Percentiles rank a stretch among this genome's conserved stretches.
Evolutionary conservation across 2,113 vertebrate species (phyloP).

Genomic region (Myotis yumanensis): DNA sequence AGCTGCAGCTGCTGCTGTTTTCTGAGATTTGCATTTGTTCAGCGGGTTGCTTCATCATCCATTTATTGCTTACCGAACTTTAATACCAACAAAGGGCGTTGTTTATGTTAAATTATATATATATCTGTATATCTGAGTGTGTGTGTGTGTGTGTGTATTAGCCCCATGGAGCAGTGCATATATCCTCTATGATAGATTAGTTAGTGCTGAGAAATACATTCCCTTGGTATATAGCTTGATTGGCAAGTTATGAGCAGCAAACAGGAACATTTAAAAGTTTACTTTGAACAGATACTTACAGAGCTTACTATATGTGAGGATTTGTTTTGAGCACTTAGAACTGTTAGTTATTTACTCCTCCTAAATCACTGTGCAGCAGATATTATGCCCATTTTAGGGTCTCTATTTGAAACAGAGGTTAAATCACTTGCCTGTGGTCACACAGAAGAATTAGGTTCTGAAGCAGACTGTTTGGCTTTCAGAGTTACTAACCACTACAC

Average conservation of each 20-base stretch:
- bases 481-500: no score
- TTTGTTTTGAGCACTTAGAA: neutral
- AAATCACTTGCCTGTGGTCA: neutral
- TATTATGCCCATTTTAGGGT: neutral
- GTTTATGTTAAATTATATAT: neutral
- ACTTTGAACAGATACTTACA: neutral
- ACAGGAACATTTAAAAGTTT: neutral
- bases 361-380: neutral
- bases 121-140: accelerated
- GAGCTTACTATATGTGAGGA: neutral
- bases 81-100: neutral
- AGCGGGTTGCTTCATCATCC: neutral
- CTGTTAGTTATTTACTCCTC: neutral
- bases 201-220: neutral
- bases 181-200: neutral
- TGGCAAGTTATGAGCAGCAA: neutral
- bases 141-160: accelerated
- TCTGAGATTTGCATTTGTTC: slow-evolving; percentile 35
- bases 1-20: slow-evolving; percentile 73
- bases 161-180: no score
- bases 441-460: neutral
- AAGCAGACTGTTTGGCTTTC: neutral
- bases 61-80: neutral
- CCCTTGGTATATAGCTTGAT: neutral
- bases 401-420: neutral